These are phyloP conservation scores for Aphidius gifuensis DNA, from an alignment of 1,140 invertebrate genomes.

Conservation along the genomic window DNA sequence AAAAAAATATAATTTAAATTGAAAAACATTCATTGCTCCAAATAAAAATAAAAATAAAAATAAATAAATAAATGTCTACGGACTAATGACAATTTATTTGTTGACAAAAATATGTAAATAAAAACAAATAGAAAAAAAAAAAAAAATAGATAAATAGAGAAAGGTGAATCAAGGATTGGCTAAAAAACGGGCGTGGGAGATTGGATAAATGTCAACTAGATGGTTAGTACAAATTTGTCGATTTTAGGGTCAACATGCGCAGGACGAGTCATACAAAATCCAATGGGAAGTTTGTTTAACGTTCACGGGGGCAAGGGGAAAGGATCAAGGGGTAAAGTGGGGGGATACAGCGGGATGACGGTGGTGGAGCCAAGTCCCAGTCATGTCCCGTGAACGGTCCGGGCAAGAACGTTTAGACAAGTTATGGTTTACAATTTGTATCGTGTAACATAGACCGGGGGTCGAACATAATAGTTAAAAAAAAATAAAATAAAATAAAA, in stretches of 20 bases:
- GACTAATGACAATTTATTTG: neutral
- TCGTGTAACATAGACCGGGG: too few species aligned
- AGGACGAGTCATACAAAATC: slow-evolving; percentile 29
- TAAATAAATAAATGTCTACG: too few species aligned
- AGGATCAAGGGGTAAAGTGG: slow-evolving; percentile 7
- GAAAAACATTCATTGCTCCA: too few species aligned
- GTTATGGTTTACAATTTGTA: neutral
- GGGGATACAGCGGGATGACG: slow-evolving; percentile 21
- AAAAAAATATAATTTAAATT: too few species aligned
- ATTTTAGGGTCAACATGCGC: slow-evolving; percentile 24
- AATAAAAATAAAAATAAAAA: too few species aligned
- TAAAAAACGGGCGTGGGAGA: neutral
- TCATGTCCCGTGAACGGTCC: slow-evolving; percentile 51
- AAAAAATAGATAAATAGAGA: neutral
- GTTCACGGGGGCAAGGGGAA: slow-evolving; percentile 11
- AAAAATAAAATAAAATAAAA: neutral
- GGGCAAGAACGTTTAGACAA: slow-evolving; percentile 44
- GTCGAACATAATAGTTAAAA: too few species aligned
- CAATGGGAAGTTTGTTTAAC: neutral
- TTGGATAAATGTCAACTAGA: slow-evolving; percentile 5
- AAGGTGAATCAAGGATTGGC: neutral
- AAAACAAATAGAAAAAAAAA: neutral
- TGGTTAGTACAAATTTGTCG: slow-evolving; percentile 20
- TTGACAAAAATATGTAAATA: neutral
- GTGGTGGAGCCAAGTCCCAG: slow-evolving; percentile 42